phyloP scores from a whole-genome alignment of 2,888 invertebrate genomes.

The Drosophila falleni region DNA sequence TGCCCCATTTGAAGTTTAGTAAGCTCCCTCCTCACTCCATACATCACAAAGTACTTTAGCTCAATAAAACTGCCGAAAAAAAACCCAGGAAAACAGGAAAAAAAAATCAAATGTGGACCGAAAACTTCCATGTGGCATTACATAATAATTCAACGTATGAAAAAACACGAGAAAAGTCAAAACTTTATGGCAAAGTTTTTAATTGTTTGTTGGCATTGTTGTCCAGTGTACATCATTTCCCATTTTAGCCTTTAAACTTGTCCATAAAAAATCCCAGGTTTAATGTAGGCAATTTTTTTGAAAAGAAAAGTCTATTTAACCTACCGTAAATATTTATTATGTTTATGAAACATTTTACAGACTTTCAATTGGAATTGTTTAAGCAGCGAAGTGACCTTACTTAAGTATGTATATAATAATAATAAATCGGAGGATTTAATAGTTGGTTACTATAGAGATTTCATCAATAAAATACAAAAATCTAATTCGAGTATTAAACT shows the following conservation, averaged over 20 bases:
- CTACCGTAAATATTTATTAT: conserved; percentile 81
- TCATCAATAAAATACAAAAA: conserved; percentile 39
- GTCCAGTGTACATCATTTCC: conserved; percentile 13
- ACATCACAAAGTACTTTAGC: conserved; percentile 69
- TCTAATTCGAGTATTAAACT: conserved; percentile 20
- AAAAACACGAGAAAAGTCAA: conserved; percentile 30
- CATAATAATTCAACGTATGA: conserved; percentile 62
- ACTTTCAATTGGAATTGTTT: conserved; percentile 73
- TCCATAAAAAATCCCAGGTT: conserved; percentile 41
- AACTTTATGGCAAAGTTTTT: conserved; percentile 72
- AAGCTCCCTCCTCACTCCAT: conserved; percentile 2
- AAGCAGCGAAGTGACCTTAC: conserved; percentile 71
- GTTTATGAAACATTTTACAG: conserved; percentile 83
- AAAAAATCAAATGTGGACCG: conserved; percentile 16
- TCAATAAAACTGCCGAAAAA: conserved; percentile 77
- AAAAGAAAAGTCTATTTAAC: conserved; percentile 49
- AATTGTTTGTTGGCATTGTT: conserved; percentile 59
- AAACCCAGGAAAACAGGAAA: conserved; percentile 3
- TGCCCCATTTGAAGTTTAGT: conserved; percentile 87
- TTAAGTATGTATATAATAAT: conserved; percentile 50
- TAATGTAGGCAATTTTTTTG: conserved; percentile 13
- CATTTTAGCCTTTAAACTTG: conserved; percentile 9
- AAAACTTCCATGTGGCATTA: conserved; percentile 52
- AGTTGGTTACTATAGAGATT: conserved; percentile 30
- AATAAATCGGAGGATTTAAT: conserved; percentile 50